phyloP scores from a whole-genome alignment of 2,888 invertebrate species.

The Oxystoma pomonae region DNA sequence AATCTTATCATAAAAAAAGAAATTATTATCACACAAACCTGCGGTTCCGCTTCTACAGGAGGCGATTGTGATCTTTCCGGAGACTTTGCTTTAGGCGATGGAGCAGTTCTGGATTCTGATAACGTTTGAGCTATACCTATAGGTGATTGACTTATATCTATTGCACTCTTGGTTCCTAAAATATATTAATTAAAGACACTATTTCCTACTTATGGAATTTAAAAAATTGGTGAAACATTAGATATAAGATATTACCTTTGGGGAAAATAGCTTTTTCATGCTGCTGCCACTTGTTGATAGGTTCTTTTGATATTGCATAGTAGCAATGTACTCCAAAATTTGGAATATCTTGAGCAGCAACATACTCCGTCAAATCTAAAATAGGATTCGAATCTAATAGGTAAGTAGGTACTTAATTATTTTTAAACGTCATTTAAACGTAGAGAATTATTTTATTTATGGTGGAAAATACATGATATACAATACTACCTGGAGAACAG shows the following conservation, averaged over 20 bases:
- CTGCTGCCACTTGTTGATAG: conserved; percentile 45
- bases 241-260: conserved; percentile 37
- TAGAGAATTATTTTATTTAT: too few species aligned
- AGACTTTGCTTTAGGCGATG: neutral
- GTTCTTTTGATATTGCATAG: conserved; percentile 49
- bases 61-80: neutral
- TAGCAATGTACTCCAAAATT: conserved; percentile 52
- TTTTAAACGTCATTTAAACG: too few species aligned
- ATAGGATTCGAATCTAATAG: too few species aligned
- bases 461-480: too few species aligned
- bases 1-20: too few species aligned
- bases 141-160: conserved; percentile 20
- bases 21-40: too few species aligned
- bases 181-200: too few species aligned
- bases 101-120: neutral
- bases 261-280: conserved; percentile 41
- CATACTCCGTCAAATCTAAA: conserved; percentile 46
- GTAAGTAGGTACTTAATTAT: too few species aligned
- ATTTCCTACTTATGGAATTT: too few species aligned
- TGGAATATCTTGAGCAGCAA: conserved; percentile 49
- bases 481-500: conserved; percentile 35
- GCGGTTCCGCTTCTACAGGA: neutral
- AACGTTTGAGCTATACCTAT: neutral
- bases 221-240: neutral
- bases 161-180: conserved; percentile 28